Percentiles rank a stretch among this genome's conserved stretches.
Evolutionary conservation across 2,888 invertebrate genomes (phyloP).

Genomic region (Cantharis lateralis): DNA sequence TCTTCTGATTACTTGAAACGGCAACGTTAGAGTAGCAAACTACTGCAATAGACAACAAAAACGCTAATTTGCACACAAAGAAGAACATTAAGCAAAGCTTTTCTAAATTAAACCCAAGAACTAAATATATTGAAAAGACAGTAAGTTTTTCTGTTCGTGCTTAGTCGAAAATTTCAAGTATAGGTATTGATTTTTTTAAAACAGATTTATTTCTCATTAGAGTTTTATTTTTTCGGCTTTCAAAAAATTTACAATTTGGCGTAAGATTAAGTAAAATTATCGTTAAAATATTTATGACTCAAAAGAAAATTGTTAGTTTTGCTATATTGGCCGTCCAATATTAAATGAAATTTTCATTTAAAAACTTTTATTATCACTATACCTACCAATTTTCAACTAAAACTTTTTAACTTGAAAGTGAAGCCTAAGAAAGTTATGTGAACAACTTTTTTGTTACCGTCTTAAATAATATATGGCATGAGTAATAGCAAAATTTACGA

Average conservation of each 20-base stretch:
- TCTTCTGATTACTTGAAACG: background rate
- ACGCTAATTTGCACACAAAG: background rate
- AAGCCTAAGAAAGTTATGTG: slow-evolving; percentile 6
- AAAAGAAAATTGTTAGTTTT: background rate
- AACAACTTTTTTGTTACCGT: slow-evolving; percentile 6
- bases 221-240: background rate
- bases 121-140: background rate
- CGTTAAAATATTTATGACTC: background rate
- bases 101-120: background rate
- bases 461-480: slow-evolving; percentile 9
- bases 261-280: background rate
- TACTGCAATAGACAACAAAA: background rate
- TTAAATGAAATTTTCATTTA: background rate
- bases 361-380: background rate
- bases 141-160: background rate
- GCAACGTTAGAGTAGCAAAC: background rate
- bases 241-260: background rate
- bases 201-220: background rate
- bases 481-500: too few species aligned
- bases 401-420: slow-evolving; percentile 14
- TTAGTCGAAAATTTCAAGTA: background rate
- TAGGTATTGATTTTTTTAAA: background rate
- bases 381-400: slow-evolving; percentile 2
- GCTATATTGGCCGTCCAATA: background rate
- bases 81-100: background rate